These are phyloP conservation scores for Aphidius gifuensis DNA, from an alignment of 1,140 invertebrate species.

Conservation along the genomic window DNA sequence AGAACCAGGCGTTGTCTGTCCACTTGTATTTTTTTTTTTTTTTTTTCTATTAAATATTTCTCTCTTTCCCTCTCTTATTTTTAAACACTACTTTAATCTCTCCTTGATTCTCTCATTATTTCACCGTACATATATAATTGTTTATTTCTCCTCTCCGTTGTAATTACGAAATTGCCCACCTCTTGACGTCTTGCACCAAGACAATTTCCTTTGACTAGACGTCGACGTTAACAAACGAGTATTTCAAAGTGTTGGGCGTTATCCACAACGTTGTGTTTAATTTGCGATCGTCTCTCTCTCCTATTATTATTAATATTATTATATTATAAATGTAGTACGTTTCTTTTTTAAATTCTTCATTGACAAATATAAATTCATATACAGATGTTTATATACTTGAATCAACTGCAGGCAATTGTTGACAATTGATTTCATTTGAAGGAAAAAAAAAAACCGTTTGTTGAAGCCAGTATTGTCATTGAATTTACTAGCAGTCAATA, in stretches of 20 bases:
- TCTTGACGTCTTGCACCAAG: conserved; percentile 20
- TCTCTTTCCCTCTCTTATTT: not conserved
- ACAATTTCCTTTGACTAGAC: conserved; percentile 26
- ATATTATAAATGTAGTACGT: too few species aligned
- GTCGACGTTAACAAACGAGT: conserved; percentile 19
- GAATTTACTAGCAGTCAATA: too few species aligned
- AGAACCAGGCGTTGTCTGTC: not conserved
- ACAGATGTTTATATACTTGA: too few species aligned
- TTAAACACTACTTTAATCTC: not conserved
- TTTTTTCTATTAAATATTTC: not conserved
- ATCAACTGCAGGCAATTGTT: too few species aligned
- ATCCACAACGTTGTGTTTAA: not conserved
- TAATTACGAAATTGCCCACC: conserved; percentile 22
- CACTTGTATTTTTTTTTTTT: conserved; percentile 3
- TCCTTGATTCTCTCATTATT: too few species aligned
- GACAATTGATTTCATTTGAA: too few species aligned
- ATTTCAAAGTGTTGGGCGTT: conserved; percentile 14
- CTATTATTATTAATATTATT: too few species aligned
- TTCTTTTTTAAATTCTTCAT: too few species aligned
- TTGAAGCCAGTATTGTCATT: too few species aligned
- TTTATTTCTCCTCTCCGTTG: not conserved
- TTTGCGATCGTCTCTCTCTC: not conserved
- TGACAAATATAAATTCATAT: too few species aligned
- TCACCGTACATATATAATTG: too few species aligned
- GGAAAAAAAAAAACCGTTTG: too few species aligned